Percentiles rank a stretch among this genome's conserved stretches.
These are phyloP conservation scores for Cephalopholis sonnerati DNA, from an alignment of 2,113 vertebrate genomes.

Conservation along the genomic window DNA sequence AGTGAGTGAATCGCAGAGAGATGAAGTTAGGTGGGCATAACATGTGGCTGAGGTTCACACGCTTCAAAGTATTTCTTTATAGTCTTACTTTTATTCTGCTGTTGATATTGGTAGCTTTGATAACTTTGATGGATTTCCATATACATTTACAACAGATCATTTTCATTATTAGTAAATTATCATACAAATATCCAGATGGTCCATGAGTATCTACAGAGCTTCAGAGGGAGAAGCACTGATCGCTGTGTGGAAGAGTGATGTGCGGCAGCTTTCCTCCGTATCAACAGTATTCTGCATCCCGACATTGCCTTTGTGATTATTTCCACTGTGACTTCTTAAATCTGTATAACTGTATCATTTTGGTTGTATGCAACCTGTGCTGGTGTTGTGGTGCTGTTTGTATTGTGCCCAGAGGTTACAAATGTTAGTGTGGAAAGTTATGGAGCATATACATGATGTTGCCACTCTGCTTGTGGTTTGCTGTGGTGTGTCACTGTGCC, in stretches of 20 bases:
- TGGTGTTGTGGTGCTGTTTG: slow-evolving; percentile 27
- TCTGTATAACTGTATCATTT: slow-evolving; percentile 18
- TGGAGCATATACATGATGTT: background rate
- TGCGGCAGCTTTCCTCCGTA: slow-evolving; percentile 3
- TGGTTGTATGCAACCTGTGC: slow-evolving; percentile 41
- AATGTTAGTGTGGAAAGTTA: background rate
- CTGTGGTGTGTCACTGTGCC: slow-evolving; percentile 32
- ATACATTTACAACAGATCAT: too few species aligned
- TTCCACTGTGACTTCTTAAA: slow-evolving; percentile 46
- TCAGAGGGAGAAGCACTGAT: background rate
- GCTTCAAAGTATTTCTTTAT: background rate
- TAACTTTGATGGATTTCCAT: background rate
- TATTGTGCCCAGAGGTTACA: slow-evolving; percentile 25
- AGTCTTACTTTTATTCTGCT: background rate
- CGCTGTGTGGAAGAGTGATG: background rate
- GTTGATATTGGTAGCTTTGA: background rate
- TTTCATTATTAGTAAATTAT: too few species aligned
- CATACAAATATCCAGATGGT: background rate
- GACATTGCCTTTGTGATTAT: slow-evolving; percentile 30
- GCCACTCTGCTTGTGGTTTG: slow-evolving; percentile 31
- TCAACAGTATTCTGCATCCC: slow-evolving; percentile 19
- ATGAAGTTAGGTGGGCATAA: background rate
- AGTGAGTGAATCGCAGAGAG: background rate
- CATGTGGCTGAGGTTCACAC: background rate
- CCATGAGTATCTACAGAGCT: background rate